A percentile compares a stretch with the other conserved stretches of the same genome.
Conservation (phyloP, 2,797 vertebrate genomes). For the Nannoperca australis region DNA sequence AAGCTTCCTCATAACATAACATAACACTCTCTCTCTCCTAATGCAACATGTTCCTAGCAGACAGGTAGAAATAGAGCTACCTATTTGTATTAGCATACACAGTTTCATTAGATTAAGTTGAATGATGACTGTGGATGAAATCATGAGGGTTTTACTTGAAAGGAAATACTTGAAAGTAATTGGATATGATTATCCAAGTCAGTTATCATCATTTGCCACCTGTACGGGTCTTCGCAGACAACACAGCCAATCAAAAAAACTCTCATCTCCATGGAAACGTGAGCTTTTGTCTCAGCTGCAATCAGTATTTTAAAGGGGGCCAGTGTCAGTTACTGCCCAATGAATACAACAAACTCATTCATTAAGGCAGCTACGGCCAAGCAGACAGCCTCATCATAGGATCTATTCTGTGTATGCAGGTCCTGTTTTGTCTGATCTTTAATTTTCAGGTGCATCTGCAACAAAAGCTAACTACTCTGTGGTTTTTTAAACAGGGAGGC, state of each 20-base stretch:
- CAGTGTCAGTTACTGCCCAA: constrained; percentile 29
- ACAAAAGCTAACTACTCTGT: constrained; percentile 38
- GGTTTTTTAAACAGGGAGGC: constrained; percentile 23
- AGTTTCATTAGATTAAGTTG: constrained; percentile 49
- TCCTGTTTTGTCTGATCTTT: constrained; percentile 53
- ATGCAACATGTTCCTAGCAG: neutral
- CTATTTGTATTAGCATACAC: constrained; percentile 27
- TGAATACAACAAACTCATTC: constrained; percentile 41
- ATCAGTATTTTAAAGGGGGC: constrained; percentile 61
- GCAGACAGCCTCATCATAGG: constrained; percentile 39
- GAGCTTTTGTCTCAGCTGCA: constrained; percentile 60
- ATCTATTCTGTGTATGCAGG: constrained; percentile 33
- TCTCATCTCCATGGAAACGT: constrained; percentile 72
- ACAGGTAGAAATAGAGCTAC: neutral
- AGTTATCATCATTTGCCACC: constrained; percentile 75
- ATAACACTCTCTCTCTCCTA: neutral
- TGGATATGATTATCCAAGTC: constrained; percentile 69
- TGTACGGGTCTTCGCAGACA: constrained; percentile 54
- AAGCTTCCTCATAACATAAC: neutral
- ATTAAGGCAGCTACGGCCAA: constrained; percentile 17
- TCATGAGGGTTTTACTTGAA: constrained; percentile 31
- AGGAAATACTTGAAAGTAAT: constrained; percentile 70
- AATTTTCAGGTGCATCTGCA: constrained; percentile 53
- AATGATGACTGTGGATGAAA: constrained; percentile 42
- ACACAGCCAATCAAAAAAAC: constrained; percentile 64